Percentiles rank a stretch among this genome's conserved stretches.
Conservation (phyloP, 2,888 invertebrate genomes). For the Anthophora plumipes region DNA sequence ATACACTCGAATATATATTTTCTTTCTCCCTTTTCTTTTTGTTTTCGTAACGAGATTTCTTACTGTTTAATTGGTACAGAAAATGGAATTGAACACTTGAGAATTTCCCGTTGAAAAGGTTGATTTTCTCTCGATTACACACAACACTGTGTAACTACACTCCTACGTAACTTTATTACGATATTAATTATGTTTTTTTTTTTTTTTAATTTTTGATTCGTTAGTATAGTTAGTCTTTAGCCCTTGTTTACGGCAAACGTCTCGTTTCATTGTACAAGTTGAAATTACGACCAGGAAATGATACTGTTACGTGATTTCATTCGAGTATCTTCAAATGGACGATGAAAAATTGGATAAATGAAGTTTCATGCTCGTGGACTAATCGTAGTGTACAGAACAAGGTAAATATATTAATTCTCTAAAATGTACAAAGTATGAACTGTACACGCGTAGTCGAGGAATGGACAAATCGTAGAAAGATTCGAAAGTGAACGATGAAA, state of each 20-base stretch:
- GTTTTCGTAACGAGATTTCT: not conserved
- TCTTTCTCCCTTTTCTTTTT: not conserved
- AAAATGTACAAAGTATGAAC: conserved; percentile 13
- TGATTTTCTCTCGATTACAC: not conserved
- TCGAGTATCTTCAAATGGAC: not conserved
- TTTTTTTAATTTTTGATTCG: too few relatives aligned
- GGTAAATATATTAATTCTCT: conserved; percentile 15
- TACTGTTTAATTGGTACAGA: conserved; percentile 9
- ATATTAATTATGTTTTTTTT: too few relatives aligned
- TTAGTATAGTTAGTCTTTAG: too few relatives aligned
- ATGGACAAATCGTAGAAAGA: not conserved
- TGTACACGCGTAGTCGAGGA: conserved; percentile 18
- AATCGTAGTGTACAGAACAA: not conserved
- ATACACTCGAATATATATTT: too few relatives aligned
- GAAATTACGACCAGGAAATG: not conserved
- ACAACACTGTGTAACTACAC: too few relatives aligned
- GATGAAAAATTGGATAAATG: not conserved
- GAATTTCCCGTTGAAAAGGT: not conserved
- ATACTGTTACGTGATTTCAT: not conserved
- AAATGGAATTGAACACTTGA: conserved; percentile 15
- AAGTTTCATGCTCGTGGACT: not conserved
- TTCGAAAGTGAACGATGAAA: not conserved
- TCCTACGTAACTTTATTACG: not conserved
- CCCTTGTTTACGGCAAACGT: too few relatives aligned
- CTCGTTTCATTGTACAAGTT: not conserved